Evolutionary conservation across 2,888 invertebrate species (phyloP), one percentile per base, ranked within the genome.

Genomic region (Pseudanteris insignis): DNA sequence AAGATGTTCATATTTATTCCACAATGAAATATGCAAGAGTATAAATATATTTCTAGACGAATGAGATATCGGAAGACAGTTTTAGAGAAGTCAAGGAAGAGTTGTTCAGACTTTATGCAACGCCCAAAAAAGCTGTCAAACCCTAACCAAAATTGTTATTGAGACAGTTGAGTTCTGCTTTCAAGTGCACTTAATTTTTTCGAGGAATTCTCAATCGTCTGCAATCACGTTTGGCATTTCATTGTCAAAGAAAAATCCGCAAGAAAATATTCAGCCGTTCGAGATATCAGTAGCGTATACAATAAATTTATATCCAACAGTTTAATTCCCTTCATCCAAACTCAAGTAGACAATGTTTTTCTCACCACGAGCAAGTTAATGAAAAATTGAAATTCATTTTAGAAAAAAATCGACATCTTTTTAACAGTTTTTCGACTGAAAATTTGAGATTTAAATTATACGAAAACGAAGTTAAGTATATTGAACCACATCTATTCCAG

Each of bases 371-470:
- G n/a, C n/a, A n/a, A n/a, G n/a, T n/a, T n/a, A n/a, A n/a, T n/a
- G n/a, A n/a, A n/a, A n/a, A n/a, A n/a, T n/a, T n/a, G n/a, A n/a
- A n/a, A n/a, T n/a, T n/a, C n/a, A n/a, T n/a, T n/a, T n/a, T n/a
- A n/a, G n/a, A n/a, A n/a, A n/a, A n/a, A n/a, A n/a, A n/a, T 18
- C 18, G 18, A 18, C 11, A 26, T 10, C 1, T 47, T 3, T 63
- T 63, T 15, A 36, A 18, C 6, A 63, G 54, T 24, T 63, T 44
- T 30, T 41, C 30, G 1, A 54, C 47, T 1, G 63, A 63, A 29
- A 51, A 63, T 25, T 34, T 53, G 21, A 51, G 53, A 33, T 50
- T 61, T n/a, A 55, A 48, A 18, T 25, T 28, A n/a, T 61, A 50
- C 11, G 40, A 50, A 24, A 26, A 41, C 24, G 26, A 41, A 6